These are phyloP conservation scores for Pelvicachromis taeniatus DNA, from an alignment of 2,113 vertebrate species.

Conservation along the genomic window DNA sequence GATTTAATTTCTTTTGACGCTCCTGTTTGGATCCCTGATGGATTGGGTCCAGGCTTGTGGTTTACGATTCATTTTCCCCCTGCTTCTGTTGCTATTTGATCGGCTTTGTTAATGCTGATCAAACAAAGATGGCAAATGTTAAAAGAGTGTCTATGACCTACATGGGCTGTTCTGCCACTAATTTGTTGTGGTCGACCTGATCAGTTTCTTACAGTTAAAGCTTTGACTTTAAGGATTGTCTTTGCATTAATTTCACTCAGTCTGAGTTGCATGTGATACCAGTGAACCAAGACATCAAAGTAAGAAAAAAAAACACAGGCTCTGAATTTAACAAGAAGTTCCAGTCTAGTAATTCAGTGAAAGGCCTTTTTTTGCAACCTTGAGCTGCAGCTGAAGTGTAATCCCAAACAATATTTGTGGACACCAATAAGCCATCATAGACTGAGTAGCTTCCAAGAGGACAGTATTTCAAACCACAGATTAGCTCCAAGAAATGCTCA, in stretches of 20 bases:
- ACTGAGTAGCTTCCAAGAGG: neutral
- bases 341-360: neutral
- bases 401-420: neutral
- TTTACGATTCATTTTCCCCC: constrained; percentile 20
- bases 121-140: constrained; percentile 31
- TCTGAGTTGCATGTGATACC: neutral
- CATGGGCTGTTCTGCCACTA: constrained; percentile 1
- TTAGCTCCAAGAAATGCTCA: constrained; percentile 27
- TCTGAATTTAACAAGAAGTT: constrained; percentile 30
- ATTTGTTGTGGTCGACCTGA: constrained; percentile 23
- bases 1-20: constrained; percentile 54
- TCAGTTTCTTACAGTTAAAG: neutral
- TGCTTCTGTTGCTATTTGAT: constrained; percentile 47
- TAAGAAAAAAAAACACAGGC: neutral
- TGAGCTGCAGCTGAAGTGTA: neutral
- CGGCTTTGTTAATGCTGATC: constrained; percentile 47
- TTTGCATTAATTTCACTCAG: neutral
- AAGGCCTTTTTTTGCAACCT: neutral
- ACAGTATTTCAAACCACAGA: constrained; percentile 27
- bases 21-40: constrained; percentile 42
- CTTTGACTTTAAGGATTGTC: constrained; percentile 1
- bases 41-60: constrained; percentile 10
- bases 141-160: constrained; percentile 37
- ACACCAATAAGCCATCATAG: constrained; percentile 7
- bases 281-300: constrained; percentile 31